Evolutionary conservation across 2,113 vertebrate genomes (phyloP), one percentile per base, ranked within the genome.

Genomic region (Motacilla alba): DNA sequence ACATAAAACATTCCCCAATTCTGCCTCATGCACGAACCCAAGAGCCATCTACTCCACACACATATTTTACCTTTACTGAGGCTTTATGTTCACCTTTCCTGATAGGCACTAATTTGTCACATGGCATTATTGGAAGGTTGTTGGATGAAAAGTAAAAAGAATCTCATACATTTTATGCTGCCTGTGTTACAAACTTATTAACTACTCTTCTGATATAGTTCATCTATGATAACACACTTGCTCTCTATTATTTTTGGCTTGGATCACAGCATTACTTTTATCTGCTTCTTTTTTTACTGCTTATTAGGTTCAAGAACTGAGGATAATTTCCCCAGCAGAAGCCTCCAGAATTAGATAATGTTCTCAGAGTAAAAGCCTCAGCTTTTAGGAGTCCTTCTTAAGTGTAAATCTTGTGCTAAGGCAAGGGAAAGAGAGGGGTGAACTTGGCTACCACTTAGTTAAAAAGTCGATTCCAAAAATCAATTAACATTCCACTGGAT

Each of bases 231-330:
- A 79, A 76, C 37, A 53, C 6, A 9, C 39, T 60, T 86, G 33
- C 30, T 88, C 26, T 35, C 37, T 78, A 31, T 85, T 92, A 56
- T 81, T 95, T 92, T 93, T 91, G 50, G 77, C 89, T 84, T 62
- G 18, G 41, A 35, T 72, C 37, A 78, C 39, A 75, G 35, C 22
- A 72, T 82, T 84, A 85, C 50, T 76, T 78, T 15, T 50, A 63
- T 35, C 44, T 55, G 30, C 7, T 69, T 27, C 58, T 58, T 58
- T 63, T 73, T 85, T 70, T 27, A 70, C 0, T 49, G 30, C 43
- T 87, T 92, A 49, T 72, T 78, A 84, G 44, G 26, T 89, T 69
- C 35, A 30, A 31, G 47, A 90, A 83, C 43, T n/a, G 39, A 75
- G 47, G 33, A 56, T 66, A 0, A 83, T 77, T 93, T 91, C 64